Evolutionary conservation across 2,888 invertebrate genomes (phyloP), one percentile per base, ranked within the genome.

Genomic region (Plebejus anna): DNA sequence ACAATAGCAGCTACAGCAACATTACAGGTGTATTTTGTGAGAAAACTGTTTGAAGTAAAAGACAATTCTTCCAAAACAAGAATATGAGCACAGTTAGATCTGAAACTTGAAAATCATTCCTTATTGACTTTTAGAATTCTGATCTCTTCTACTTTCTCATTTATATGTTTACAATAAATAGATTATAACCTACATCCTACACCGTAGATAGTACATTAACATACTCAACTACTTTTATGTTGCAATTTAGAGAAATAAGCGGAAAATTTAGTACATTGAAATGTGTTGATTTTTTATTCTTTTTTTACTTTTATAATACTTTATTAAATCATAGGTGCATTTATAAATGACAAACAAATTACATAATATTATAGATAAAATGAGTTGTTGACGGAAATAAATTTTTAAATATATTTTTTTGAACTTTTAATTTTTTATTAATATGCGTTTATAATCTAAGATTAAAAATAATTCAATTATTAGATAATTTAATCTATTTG

Each of bases 21-120:
- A 0, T 84, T 96, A 38, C 96, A 98, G 92, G 98, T 98, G 1
- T 97, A 96, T 87, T 98, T 98, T 88, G 97, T 99, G 16, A 95
- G 97, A 80, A 97, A 98, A 92, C 92, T 99, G 13, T 99, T 99
- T 87, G 97, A 97, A 84, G 95, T 96, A 0, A 97, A 96, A 86
- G 92, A 95, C 55, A 95, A 96, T 78, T 92, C 94, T 4, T 95
- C 95, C 7, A 95, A 94, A 82, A 94, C 95, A 70, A 90, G 95
- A 84, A 95, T 95, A 81, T 95, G 89, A 90, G 38, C 6, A 71
- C 61, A 36, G 71, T 32, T 75, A 55, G 13, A 75, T 66, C 59
- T 75, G 36, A 76, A 32, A 78, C 61, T 73, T 66, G 13, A 71
- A 75, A 78, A 77, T 80, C 80, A 82, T 81, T 80, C 82, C 80